Conservation (phyloP, 2,113 vertebrate species). For the Semicossyphus pulcher region DNA sequence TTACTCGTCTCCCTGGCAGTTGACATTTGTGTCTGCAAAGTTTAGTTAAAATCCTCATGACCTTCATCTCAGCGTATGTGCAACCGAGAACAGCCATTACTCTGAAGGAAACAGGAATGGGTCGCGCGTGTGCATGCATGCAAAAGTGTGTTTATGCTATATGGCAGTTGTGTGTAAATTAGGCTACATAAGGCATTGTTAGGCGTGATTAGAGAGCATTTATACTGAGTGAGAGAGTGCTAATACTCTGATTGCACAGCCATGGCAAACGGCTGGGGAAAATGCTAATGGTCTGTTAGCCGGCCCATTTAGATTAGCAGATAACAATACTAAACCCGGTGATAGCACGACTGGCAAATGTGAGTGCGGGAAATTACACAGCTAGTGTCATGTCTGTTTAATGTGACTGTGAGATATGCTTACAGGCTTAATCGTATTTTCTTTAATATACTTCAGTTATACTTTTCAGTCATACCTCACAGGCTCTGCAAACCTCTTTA, state of each 20-base stretch:
- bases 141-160: background rate
- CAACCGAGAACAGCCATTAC: background rate
- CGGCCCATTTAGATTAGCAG: slow-evolving; percentile 52
- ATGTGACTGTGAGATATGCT: slow-evolving; percentile 34
- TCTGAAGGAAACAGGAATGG: background rate
- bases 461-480: too few species aligned
- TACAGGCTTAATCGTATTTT: background rate
- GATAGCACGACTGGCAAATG: slow-evolving; percentile 13
- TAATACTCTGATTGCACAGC: slow-evolving; percentile 28
- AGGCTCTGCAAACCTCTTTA: background rate
- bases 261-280: background rate
- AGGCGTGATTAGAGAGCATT: slow-evolving; percentile 27
- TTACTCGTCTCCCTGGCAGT: background rate
- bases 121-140: background rate
- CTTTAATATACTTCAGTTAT: slow-evolving; percentile 14
- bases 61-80: background rate
- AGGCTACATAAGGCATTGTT: slow-evolving; percentile 13
- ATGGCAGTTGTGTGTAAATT: background rate
- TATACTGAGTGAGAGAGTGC: slow-evolving; percentile 19
- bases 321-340: slow-evolving; percentile 25
- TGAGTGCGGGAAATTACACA: slow-evolving; percentile 1
- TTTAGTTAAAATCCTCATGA: background rate
- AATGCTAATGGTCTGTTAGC: slow-evolving; percentile 54
- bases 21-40: slow-evolving; percentile 41
- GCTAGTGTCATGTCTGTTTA: slow-evolving; percentile 38